A percentile compares a stretch with the other conserved stretches of the same genome.
phyloP scores from a whole-genome alignment of 2,797 vertebrate genomes.

The Phataginus tricuspis region DNA sequence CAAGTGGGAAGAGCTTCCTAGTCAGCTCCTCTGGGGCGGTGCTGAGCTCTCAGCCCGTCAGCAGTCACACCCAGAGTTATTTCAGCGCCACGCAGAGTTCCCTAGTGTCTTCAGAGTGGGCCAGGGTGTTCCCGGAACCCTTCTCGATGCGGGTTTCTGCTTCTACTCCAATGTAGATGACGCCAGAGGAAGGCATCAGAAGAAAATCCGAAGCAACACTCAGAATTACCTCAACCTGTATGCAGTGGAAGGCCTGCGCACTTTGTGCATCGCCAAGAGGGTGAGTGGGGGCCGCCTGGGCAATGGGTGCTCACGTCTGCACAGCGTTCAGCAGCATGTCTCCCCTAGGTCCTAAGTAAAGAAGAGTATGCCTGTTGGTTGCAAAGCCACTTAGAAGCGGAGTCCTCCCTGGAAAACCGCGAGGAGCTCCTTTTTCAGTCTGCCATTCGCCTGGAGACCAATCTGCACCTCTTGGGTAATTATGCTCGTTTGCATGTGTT shows the following conservation, averaged over 20 bases:
- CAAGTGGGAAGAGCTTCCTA: not conserved
- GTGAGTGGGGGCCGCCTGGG: slow-evolving; percentile 84
- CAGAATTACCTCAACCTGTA: slow-evolving; percentile 97
- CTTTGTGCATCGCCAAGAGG: slow-evolving; percentile 97
- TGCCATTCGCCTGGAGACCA: slow-evolving; percentile 93
- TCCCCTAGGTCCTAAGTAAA: slow-evolving; percentile 91
- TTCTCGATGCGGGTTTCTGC: not conserved
- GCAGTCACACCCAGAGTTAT: not conserved
- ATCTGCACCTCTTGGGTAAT: slow-evolving; percentile 96
- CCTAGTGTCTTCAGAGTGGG: not conserved
- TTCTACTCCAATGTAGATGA: slow-evolving; percentile 86
- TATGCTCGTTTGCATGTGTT: not conserved
- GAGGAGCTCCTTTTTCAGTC: slow-evolving; percentile 96
- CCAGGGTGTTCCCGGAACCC: not conserved
- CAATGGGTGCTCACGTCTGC: accelerated
- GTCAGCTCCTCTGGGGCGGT: not conserved
- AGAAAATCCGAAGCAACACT: slow-evolving; percentile 94
- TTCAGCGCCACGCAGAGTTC: slow-evolving; percentile 27
- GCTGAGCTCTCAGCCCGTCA: not conserved
- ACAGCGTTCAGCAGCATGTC: slow-evolving; percentile 9
- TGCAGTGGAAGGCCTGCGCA: slow-evolving; percentile 95
- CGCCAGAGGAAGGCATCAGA: slow-evolving; percentile 92
- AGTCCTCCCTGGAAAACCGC: slow-evolving; percentile 93
- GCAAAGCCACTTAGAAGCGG: slow-evolving; percentile 94
- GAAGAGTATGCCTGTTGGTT: slow-evolving; percentile 96